Conservation (phyloP, 2,888 invertebrate genomes). For the Campoplex nolae region DNA sequence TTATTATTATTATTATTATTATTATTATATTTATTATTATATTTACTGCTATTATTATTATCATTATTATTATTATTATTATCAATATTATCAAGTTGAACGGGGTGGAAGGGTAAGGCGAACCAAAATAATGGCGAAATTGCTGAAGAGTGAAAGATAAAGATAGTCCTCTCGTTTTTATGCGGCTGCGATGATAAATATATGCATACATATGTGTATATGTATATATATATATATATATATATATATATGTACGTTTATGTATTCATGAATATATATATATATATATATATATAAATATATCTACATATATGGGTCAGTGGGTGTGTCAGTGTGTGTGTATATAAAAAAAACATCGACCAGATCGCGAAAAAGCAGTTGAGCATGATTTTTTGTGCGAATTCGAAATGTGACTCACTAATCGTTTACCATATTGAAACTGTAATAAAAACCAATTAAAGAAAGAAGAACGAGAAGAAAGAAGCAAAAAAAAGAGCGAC, state of each 20-base stretch:
- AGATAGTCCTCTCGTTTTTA: constrained; percentile 57
- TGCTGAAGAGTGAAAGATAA: constrained; percentile 43
- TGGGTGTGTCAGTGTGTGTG: background rate
- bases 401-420: constrained; percentile 56
- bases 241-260: constrained; percentile 7
- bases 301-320: constrained; percentile 41
- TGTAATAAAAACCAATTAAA: constrained; percentile 31
- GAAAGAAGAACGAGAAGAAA: background rate
- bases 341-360: constrained; percentile 36
- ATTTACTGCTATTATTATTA: constrained; percentile 72
- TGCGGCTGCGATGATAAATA: constrained; percentile 54
- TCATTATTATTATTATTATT: constrained; percentile 81
- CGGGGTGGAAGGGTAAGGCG: constrained; percentile 63
- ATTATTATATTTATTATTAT: constrained; percentile 69
- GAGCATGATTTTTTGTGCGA: constrained; percentile 46
- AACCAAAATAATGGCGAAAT: constrained; percentile 51
- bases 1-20: constrained; percentile 83
- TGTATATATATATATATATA: constrained; percentile 46
- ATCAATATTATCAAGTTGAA: constrained; percentile 76
- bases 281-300: constrained; percentile 7
- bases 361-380: constrained; percentile 38
- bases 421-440: constrained; percentile 46
- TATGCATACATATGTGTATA: constrained; percentile 33
- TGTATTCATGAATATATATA: constrained; percentile 41
- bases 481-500: background rate